Evolutionary conservation across 2,888 invertebrate species (phyloP), one percentile per base, ranked within the genome.

Genomic region (Phrixothrix hirtus): DNA sequence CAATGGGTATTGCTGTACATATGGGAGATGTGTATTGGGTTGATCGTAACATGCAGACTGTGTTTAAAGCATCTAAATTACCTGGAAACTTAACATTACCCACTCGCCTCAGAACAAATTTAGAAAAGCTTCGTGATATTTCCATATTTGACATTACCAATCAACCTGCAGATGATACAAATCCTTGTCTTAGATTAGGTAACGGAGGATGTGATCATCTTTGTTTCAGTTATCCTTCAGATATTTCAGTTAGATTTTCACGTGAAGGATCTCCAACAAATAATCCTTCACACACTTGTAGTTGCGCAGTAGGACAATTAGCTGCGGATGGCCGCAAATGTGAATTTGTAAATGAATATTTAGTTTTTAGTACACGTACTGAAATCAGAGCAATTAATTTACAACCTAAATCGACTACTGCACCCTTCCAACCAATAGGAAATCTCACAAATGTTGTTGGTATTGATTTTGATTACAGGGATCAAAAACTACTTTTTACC

Each of bases 381-480:
- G 95, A 96, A 78, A 91, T 99, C 41, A 82, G 95, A 25, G 89
- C 92, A 1, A 87, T 96, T n/a, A 88, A 89, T 64, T 75, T 99
- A 16, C 92, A 95, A 72, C 92, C 92, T 0, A 83, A 82, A 58
- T 85, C 87, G 0, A 91, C 89, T 0, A 87, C 83, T 44, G 79
- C 89, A 1, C 96, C 96, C 0, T 95, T 96, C 70, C 85, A 87
- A 56, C 88, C 95, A 0, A 81, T 94, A 21, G 85, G 82, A 0
- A 93, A 94, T 70, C 76, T 95, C 14, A 94, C 93, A 0, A 95
- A 95, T 67, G 95, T 95, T 0, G 95, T 95, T 1, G 97, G 96
- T 1, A 83, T 98, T 6, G 98, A 97, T 75, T 98, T 95, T 71
- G 97, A 98, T 72, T 95, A 90, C 68, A 83, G 84, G 1, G 91